Evolutionary conservation across 1,140 invertebrate genomes (phyloP).

Genomic region (Hyles vespertilio): DNA sequence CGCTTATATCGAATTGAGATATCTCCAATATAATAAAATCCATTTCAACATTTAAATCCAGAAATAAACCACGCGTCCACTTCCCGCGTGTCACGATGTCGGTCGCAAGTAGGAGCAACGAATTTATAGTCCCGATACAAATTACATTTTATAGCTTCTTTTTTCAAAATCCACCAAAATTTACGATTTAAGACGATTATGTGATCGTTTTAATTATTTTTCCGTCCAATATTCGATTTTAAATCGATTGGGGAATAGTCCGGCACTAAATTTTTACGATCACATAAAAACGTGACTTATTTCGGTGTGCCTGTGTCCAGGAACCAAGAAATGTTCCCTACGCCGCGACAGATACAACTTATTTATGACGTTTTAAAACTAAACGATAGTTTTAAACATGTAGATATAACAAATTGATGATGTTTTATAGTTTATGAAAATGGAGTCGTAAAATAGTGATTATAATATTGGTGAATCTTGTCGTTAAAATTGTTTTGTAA

Average conservation of each 20-base stretch:
- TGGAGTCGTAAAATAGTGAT: constrained; percentile 24
- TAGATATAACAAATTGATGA: constrained; percentile 28
- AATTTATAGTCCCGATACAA: too few species aligned
- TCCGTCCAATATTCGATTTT: neutral
- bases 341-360: constrained; percentile 62
- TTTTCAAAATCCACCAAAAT: constrained; percentile 14
- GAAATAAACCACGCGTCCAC: too few species aligned
- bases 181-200: constrained; percentile 32
- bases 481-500: constrained; percentile 23
- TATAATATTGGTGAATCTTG: constrained; percentile 20
- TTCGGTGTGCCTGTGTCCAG: constrained; percentile 32
- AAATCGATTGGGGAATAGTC: constrained; percentile 14
- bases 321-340: constrained; percentile 50
- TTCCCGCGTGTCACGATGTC: too few species aligned
- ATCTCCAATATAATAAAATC: too few species aligned
- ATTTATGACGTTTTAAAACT: constrained; percentile 61
- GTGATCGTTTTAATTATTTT: constrained; percentile 37
- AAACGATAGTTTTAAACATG: constrained; percentile 32
- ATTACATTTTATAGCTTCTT: constrained; percentile 8
- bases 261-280: constrained; percentile 60
- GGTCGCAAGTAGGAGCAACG: too few species aligned
- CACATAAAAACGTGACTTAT: constrained; percentile 62
- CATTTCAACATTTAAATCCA: too few species aligned
- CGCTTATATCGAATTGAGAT: too few species aligned
- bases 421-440: constrained; percentile 48